Base-by-base conservation (phyloP, 2,888 invertebrate genomes). In the Listrodromus nycthemerus region DNA sequence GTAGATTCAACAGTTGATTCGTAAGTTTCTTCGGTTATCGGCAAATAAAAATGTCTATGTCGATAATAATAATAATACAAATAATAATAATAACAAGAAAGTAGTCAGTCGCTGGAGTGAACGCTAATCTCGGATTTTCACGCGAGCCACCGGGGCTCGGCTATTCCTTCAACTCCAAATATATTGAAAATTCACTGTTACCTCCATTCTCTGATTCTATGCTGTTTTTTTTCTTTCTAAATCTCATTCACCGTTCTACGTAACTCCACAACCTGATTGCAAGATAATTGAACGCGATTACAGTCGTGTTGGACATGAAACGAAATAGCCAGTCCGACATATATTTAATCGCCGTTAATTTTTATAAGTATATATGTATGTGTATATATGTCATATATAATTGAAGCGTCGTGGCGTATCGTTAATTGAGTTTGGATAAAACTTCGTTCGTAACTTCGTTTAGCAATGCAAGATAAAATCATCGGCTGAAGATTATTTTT, bases 231-330 rank as follows among this genome's bases (percentile, higher is more conserved):
- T 30, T 33, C 8, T 33, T 33, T 33, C 33, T 33, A 8, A 8
- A 65, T 66, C 45, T 37, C 41, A 61, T 52, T 65, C 10, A 10
- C 16, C 30, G 8, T 61, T 55, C 66, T 71, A 66, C 63, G 61
- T 61, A 41, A 71, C 80, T 83, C 80, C 76, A 83, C 83, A 71
- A 83, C 67, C 83, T 83, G 80, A 63, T 76, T 83, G 70, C 37
- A 61, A 66, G 33, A 33, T 58, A 67, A 45, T 55, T 45, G 21
- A 24, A 70, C 48, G 70, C 58, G 30, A 52, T 67, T 61, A 76
- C 65, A 52, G 55, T 55, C 24, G 55, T 24, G 7, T 55, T 55
- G 24, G 24, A 55, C 55, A 21, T 21, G 19, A 55, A 21, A 55
- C 55, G 55, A 21, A 24, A 24, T 55, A 24, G 24, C 55, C 55